These are phyloP conservation scores for Sericinus montela DNA, from an alignment of 2,888 invertebrate species.

Conservation along the genomic window DNA sequence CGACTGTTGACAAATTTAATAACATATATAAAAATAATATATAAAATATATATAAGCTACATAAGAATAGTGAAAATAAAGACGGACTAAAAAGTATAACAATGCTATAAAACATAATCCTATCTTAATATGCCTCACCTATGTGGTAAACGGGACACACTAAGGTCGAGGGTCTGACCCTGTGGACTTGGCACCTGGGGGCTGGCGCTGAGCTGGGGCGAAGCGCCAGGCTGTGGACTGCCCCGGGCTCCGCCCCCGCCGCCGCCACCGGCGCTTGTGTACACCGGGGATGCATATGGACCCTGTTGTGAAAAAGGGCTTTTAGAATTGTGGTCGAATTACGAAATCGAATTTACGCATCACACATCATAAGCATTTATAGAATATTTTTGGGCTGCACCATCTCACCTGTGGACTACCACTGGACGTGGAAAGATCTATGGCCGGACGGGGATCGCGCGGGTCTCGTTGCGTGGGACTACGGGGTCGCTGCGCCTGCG, in stretches of 20 bases:
- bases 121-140: slow-evolving; percentile 79
- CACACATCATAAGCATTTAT: neutral
- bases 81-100: neutral
- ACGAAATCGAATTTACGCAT: slow-evolving; percentile 10
- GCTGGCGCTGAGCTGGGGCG: slow-evolving; percentile 89
- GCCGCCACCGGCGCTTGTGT: slow-evolving; percentile 86
- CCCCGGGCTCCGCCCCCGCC: slow-evolving; percentile 84
- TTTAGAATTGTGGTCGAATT: slow-evolving; percentile 26
- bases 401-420: slow-evolving; percentile 90
- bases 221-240: slow-evolving; percentile 91
- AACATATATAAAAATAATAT: neutral
- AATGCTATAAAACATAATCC: slow-evolving; percentile 13
- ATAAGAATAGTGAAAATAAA: slow-evolving; percentile 6
- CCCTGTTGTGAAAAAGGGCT: slow-evolving; percentile 78
- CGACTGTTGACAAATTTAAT: slow-evolving; percentile 59
- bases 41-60: too few relatives aligned
- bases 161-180: slow-evolving; percentile 93
- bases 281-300: slow-evolving; percentile 87
- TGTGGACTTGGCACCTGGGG: slow-evolving; percentile 95
- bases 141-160: slow-evolving; percentile 91
- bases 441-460: slow-evolving; percentile 89
- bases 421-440: slow-evolving; percentile 92
- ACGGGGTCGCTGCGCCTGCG: slow-evolving; percentile 83
- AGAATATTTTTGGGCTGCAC: slow-evolving; percentile 3
- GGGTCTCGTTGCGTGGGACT: slow-evolving; percentile 88